Percentiles rank a stretch among this genome's conserved stretches.
phyloP scores from a whole-genome alignment of 1,140 invertebrate genomes.

The Coelopa frigida region DNA sequence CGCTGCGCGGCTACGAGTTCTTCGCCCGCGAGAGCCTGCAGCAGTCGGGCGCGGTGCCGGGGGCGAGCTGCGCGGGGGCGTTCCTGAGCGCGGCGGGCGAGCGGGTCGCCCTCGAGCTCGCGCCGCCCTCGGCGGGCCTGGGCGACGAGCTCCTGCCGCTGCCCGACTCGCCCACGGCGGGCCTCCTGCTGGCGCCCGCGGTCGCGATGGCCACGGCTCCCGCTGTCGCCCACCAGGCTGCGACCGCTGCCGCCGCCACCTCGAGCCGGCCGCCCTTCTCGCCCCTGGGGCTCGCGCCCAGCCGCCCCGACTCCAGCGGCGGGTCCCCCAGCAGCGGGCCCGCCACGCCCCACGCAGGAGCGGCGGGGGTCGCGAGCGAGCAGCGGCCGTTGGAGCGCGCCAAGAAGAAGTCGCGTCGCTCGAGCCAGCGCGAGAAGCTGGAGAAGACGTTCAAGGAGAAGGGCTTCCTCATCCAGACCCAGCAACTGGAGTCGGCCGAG shows the following conservation, averaged over 20 bases:
- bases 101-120: slow-evolving; percentile 46
- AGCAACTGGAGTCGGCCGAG: slow-evolving; percentile 83
- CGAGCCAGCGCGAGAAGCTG: slow-evolving; percentile 74
- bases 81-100: slow-evolving; percentile 51
- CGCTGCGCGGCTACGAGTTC: slow-evolving; percentile 68
- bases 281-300: slow-evolving; percentile 7
- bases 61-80: slow-evolving; percentile 45
- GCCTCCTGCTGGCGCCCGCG: slow-evolving; percentile 22
- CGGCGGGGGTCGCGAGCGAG: no score
- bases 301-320: background rate
- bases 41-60: slow-evolving; percentile 36
- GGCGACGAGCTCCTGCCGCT: slow-evolving; percentile 45
- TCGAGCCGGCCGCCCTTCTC: background rate
- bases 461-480: slow-evolving; percentile 86
- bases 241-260: background rate
- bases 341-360: background rate
- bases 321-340: no score
- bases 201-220: background rate
- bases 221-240: background rate
- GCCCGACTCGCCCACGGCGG: slow-evolving; percentile 39
- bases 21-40: slow-evolving; percentile 63
- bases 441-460: slow-evolving; percentile 90
- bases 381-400: slow-evolving; percentile 28
- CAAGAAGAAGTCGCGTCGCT: slow-evolving; percentile 64
- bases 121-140: slow-evolving; percentile 39